Evolutionary conservation across 2,797 vertebrate species (phyloP).

Genomic region (Lepus oiostolus): DNA sequence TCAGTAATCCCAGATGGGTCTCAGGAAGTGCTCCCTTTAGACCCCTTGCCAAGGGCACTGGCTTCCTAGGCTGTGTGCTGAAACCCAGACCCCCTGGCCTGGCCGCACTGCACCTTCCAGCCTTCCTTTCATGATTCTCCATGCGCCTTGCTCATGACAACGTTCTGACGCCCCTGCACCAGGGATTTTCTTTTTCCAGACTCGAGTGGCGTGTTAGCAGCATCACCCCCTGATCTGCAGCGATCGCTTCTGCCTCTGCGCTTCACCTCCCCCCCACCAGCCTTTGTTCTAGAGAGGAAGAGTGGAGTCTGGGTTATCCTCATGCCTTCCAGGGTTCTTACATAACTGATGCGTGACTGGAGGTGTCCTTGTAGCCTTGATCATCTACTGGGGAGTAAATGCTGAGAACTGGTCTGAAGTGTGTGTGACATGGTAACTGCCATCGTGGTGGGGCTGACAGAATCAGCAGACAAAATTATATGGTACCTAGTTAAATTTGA

Average conservation of each 20-base stretch:
- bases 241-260: neutral
- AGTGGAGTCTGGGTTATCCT: neutral
- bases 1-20: neutral
- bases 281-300: neutral
- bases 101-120: neutral
- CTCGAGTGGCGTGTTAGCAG: neutral
- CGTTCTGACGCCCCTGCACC: neutral
- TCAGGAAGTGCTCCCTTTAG: neutral
- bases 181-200: neutral
- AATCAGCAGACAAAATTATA: slow-evolving; percentile 6
- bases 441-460: neutral
- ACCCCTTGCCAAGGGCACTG: neutral
- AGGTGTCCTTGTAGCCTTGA: neutral
- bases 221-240: too few relatives aligned
- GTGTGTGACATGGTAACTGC: neutral
- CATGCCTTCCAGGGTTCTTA: neutral
- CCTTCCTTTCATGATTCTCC: neutral
- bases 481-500: neutral
- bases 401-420: neutral
- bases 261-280: neutral
- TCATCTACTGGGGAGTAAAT: neutral
- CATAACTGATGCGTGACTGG: neutral
- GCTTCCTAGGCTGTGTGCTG: neutral
- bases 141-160: neutral
- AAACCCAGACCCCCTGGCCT: neutral